phyloP scores from a whole-genome alignment of 2,113 vertebrate species.

The Nothobranchius furzeri region DNA sequence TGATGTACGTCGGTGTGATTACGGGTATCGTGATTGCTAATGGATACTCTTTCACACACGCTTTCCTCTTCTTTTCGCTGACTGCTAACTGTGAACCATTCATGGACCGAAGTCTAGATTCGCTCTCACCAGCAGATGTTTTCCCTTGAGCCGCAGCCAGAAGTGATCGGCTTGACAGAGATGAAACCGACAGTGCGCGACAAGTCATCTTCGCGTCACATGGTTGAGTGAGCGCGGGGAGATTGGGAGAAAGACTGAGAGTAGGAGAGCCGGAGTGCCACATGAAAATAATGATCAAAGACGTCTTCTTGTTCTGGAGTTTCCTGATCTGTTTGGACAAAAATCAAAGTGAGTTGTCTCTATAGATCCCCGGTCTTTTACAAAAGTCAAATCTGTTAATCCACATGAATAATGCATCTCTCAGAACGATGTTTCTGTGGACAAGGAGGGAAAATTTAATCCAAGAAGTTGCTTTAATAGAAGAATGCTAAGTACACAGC shows the following conservation, averaged over 20 bases:
- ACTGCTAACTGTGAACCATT: slow-evolving; percentile 19
- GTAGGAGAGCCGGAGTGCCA: slow-evolving; percentile 17
- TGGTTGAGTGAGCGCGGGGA: slow-evolving; percentile 45
- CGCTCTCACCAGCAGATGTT: slow-evolving; percentile 64
- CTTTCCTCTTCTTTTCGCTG: neutral
- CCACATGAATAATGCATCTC: slow-evolving; percentile 39
- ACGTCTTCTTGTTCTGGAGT: slow-evolving; percentile 10
- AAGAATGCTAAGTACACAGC: neutral
- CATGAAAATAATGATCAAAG: slow-evolving; percentile 45
- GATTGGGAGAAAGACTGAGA: slow-evolving; percentile 27
- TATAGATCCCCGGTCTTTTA: slow-evolving; percentile 13
- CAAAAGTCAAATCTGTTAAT: slow-evolving; percentile 16
- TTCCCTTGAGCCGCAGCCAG: slow-evolving; percentile 50
- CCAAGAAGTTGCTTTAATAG: neutral
- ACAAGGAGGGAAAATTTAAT: slow-evolving; percentile 2
- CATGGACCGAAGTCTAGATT: slow-evolving; percentile 18
- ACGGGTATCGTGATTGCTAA: slow-evolving; percentile 28
- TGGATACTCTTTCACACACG: slow-evolving; percentile 7
- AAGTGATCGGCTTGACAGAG: slow-evolving; percentile 59
- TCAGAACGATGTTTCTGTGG: slow-evolving; percentile 3
- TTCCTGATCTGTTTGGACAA: slow-evolving; percentile 7
- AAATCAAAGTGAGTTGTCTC: slow-evolving; percentile 30
- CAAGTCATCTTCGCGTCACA: slow-evolving; percentile 55
- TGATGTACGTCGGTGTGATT: slow-evolving; percentile 3
- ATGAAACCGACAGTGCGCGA: slow-evolving; percentile 63